phyloP scores from a whole-genome alignment of 2,797 vertebrate species.

The Scomberomorus guttatus region DNA sequence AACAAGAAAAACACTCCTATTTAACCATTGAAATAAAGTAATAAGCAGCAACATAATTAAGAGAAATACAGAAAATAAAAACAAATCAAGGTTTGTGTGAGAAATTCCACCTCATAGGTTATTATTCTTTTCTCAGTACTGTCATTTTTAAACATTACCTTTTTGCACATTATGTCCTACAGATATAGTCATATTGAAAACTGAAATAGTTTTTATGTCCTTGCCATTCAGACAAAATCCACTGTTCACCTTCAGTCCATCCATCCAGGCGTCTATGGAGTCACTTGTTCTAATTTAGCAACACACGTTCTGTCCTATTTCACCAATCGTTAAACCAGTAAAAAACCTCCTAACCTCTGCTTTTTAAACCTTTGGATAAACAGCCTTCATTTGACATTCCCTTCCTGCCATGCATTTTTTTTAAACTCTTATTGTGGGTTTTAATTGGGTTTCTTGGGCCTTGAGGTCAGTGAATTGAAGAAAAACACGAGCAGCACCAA shows the following conservation, averaged over 20 bases:
- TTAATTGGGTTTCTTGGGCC: slow-evolving; percentile 57
- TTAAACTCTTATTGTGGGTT: slow-evolving; percentile 27
- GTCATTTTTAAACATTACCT: neutral
- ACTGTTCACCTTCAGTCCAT: neutral
- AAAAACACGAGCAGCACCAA: slow-evolving; percentile 7
- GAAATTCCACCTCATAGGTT: neutral
- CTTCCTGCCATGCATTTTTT: neutral
- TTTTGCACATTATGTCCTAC: neutral
- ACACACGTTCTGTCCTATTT: neutral
- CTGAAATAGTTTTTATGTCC: too few species aligned
- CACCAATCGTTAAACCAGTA: neutral
- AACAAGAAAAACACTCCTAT: neutral
- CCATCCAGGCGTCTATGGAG: too few species aligned
- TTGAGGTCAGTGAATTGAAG: slow-evolving; percentile 43
- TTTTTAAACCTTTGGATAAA: slow-evolving; percentile 12
- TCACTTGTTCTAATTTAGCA: neutral
- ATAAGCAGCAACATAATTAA: slow-evolving; percentile 17
- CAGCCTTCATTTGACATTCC: slow-evolving; percentile 14
- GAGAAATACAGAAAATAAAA: slow-evolving; percentile 11
- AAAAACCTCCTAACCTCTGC: neutral
- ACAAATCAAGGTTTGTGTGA: neutral
- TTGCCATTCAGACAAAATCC: neutral
- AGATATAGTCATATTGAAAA: too few species aligned
- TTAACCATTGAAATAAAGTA: slow-evolving; percentile 21
- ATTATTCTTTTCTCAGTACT: neutral